Base-by-base conservation (phyloP, 2,113 vertebrate genomes). In the Cephalopholis sonnerati region DNA sequence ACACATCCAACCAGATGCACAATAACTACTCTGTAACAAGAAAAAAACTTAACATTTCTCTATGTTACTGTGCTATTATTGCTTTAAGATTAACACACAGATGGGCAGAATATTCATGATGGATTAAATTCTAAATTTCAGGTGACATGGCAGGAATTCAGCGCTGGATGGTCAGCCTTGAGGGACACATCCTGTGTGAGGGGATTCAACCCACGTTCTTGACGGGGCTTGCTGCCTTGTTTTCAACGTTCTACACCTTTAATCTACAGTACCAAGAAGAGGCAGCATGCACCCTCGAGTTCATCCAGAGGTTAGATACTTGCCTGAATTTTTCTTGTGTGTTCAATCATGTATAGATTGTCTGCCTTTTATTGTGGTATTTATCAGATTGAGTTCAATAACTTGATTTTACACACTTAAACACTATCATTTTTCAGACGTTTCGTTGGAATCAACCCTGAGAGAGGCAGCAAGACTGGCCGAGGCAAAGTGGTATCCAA, bases 81-180 rank as follows among this genome's bases (percentile, higher is more conserved):
- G 36, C 36, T 36, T 36, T 36, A 36, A 36, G 36, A 36, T 36
- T 36, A 36, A 36, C 3, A 36, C 7, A 36, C 36, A 36, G 36
- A 36, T 36, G 36, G 36, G 36, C 36, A 36, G 36, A 36, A 36
- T 36, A 36, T 36, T 36, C 36, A 36, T 36, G 36, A 36, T 36
- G 36, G 36, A 36, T 36, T 36, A 36, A 36, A 36, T 36, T 36
- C 36, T 36, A 36, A 27, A 25, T 72, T 25, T 55, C 36, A 41
- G 51, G 39, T 41, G 69, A 72, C 4, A 63, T 17, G 9, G 17
- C 32, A 20, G 32, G 63, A 5, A n/a, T 46, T 65, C 39, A 65
- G 63, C 11, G 39, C 39, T 65, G 63, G 39, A 65, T 65, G 36
- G 12, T 65, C 63, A 44, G 63, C 63, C 11, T 46, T 46, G 36